Percentiles rank a stretch among this genome's conserved stretches.
phyloP scores from a whole-genome alignment of 2,797 vertebrate genomes.

The Helostoma temminkii region DNA sequence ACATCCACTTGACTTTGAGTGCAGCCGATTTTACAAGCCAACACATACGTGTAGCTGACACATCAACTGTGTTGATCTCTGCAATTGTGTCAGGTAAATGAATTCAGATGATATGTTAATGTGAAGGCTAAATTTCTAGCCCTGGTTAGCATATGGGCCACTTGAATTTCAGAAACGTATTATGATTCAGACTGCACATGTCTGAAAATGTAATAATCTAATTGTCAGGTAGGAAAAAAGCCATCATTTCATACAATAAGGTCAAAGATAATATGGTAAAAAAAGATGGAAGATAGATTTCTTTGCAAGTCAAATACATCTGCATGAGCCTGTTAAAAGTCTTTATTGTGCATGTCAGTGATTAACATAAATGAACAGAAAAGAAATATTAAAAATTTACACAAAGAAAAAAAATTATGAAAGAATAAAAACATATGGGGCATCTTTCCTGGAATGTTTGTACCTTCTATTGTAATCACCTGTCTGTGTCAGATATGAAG shows the following conservation, averaged over 20 bases:
- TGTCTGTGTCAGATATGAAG: not conserved
- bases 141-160: slow-evolving; percentile 86
- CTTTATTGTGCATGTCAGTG: slow-evolving; percentile 22
- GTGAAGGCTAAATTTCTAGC: slow-evolving; percentile 79
- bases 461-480: not conserved
- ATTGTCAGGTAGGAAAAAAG: slow-evolving; percentile 78
- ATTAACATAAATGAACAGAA: slow-evolving; percentile 16
- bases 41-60: slow-evolving; percentile 84
- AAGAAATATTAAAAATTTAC: not conserved
- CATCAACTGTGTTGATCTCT: slow-evolving; percentile 82
- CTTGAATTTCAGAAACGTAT: slow-evolving; percentile 80
- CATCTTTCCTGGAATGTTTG: not conserved
- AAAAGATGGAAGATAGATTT: slow-evolving; percentile 49
- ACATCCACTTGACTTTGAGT: slow-evolving; percentile 87
- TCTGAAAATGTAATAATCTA: slow-evolving; percentile 83
- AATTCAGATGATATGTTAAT: slow-evolving; percentile 89
- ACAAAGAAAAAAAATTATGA: not conserved
- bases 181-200: slow-evolving; percentile 76
- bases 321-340: slow-evolving; percentile 37
- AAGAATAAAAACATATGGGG: not conserved
- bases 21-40: slow-evolving; percentile 81
- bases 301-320: slow-evolving; percentile 56
- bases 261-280: slow-evolving; percentile 75
- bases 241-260: slow-evolving; percentile 64
- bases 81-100: slow-evolving; percentile 85